phyloP scores from a whole-genome alignment of 1,140 invertebrate genomes.

The Dufourea novaeangliae region DNA sequence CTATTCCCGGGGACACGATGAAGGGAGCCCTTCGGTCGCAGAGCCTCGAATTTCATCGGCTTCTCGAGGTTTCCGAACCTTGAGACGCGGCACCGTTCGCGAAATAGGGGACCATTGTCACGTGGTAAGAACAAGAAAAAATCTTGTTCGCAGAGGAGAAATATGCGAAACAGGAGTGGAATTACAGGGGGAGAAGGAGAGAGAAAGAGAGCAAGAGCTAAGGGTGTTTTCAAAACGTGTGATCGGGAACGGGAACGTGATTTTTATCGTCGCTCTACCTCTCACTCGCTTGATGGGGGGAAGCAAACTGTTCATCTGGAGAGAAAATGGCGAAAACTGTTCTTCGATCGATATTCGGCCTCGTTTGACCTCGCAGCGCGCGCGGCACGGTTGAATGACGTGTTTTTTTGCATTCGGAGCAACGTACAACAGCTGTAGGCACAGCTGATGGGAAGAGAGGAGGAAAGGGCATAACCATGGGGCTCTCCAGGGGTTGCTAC shows the following conservation, averaged over 20 bases:
- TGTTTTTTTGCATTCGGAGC: conserved; percentile 36
- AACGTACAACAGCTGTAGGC: conserved; percentile 48
- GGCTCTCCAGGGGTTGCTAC: conserved; percentile 24
- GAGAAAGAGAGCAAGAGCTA: background rate
- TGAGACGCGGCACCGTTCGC: conserved; percentile 21
- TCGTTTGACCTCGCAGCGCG: conserved; percentile 19
- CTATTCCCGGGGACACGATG: background rate
- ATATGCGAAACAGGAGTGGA: background rate
- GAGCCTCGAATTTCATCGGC: conserved; percentile 70
- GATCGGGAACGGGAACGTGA: too few species aligned
- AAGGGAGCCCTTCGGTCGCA: conserved; percentile 23
- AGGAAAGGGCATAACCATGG: conserved; percentile 7
- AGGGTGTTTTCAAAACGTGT: too few species aligned
- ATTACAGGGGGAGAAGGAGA: background rate
- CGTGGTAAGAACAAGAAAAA: conserved; percentile 30
- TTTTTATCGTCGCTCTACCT: too few species aligned
- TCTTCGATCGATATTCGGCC: conserved; percentile 39
- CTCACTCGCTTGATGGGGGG: background rate
- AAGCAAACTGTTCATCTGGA: background rate
- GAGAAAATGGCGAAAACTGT: conserved; percentile 17
- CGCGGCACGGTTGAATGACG: conserved; percentile 20
- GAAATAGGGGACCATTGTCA: conserved; percentile 63
- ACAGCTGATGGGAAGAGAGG: conserved; percentile 54
- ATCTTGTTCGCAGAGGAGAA: background rate
- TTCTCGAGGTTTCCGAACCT: conserved; percentile 54